These are phyloP conservation scores for Jaculus jaculus DNA, from an alignment of 2,113 vertebrate genomes.

Conservation along the genomic window DNA sequence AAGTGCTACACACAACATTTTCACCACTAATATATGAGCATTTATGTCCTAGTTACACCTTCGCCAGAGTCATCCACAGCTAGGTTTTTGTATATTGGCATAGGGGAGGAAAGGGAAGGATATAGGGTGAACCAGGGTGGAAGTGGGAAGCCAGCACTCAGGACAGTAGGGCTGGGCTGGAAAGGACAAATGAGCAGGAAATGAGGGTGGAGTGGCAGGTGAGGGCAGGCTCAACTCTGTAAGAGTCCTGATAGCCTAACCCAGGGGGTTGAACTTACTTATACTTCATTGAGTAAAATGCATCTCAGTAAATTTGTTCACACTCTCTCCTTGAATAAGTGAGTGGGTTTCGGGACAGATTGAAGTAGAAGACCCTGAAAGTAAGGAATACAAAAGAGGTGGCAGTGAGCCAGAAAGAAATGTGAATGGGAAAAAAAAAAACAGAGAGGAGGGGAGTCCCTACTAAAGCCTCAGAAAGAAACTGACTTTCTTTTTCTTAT, in stretches of 20 bases:
- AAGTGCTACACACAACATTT: background rate
- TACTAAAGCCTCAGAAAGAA: background rate
- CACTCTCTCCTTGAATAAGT: background rate
- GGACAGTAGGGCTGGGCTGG: background rate
- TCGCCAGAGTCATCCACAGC: background rate
- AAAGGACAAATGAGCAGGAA: background rate
- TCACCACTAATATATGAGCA: background rate
- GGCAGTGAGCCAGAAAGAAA: background rate
- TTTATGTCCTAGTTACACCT: fast-evolving
- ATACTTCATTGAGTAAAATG: background rate
- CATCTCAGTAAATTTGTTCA: background rate
- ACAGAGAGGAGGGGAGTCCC: background rate
- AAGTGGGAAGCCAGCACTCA: background rate
- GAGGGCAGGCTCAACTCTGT: background rate
- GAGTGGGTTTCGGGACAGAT: background rate
- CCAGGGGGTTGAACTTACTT: background rate
- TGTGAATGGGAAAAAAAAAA: background rate
- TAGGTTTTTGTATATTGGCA: background rate
- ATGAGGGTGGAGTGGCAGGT: background rate
- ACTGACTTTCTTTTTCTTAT: background rate
- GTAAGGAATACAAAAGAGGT: background rate
- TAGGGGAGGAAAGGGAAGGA: background rate
- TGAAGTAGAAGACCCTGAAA: background rate
- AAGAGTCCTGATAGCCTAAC: background rate
- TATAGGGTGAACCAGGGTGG: background rate